Conservation (phyloP, 1,140 invertebrate species). For the Rhizoglyphus robini region DNA sequence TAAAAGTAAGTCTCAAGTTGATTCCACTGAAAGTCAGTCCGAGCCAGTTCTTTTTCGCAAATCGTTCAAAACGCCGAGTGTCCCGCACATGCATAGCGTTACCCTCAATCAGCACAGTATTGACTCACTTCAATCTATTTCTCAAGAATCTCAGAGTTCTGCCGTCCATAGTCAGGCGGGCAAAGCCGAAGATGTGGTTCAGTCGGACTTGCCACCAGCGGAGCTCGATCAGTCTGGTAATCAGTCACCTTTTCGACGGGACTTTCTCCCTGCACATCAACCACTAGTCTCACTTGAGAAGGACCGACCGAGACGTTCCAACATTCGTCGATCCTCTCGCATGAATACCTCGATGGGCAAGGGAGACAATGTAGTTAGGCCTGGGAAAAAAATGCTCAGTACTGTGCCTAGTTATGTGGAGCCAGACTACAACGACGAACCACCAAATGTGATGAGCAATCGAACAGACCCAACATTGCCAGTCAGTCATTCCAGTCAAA, state of each 20-base stretch:
- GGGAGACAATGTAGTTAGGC: background rate
- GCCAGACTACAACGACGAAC: background rate
- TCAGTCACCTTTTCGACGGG: slow-evolving; percentile 9
- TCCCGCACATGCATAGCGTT: background rate
- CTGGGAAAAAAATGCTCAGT: background rate
- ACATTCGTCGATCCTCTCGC: slow-evolving; percentile 11
- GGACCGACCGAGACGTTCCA: slow-evolving; percentile 2
- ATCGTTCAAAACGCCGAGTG: background rate
- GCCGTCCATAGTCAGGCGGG: background rate
- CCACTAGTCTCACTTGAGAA: background rate
- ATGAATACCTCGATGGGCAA: background rate
- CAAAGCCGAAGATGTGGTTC: background rate
- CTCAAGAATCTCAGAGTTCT: background rate
- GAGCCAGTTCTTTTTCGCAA: background rate
- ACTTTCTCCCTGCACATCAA: background rate
- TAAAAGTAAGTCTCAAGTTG: too few relatives aligned
- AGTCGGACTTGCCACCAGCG: background rate
- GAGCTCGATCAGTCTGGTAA: too few relatives aligned
- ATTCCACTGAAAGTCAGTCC: background rate
- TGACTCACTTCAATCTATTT: too few relatives aligned
- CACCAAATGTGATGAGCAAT: background rate
- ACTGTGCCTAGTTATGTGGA: background rate
- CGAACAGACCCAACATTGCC: background rate
- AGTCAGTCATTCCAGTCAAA: background rate
- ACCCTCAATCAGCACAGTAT: background rate